These are phyloP conservation scores for Trinorchestia longiramus DNA, from an alignment of 1,140 invertebrate genomes.

Conservation along the genomic window DNA sequence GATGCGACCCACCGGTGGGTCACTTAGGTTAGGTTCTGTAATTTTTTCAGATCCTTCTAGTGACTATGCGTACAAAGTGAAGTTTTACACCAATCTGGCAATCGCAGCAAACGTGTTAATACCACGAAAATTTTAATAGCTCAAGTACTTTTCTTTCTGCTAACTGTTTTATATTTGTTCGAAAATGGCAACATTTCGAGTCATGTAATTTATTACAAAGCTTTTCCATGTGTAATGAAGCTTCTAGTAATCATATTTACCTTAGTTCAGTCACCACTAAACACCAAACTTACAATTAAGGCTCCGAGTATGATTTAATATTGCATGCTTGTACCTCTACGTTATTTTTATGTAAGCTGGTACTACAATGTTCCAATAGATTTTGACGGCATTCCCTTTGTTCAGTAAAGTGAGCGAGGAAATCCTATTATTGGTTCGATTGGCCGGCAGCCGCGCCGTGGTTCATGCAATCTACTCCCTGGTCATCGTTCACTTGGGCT, in stretches of 20 bases:
- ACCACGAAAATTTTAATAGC: too few species aligned
- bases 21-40: too few species aligned
- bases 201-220: neutral
- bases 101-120: too few species aligned
- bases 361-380: neutral
- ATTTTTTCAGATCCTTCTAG: too few species aligned
- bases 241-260: neutral
- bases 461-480: neutral
- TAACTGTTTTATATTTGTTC: too few species aligned
- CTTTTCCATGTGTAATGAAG: neutral
- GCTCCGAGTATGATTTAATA: neutral
- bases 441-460: neutral
- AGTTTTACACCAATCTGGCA: too few species aligned
- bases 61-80: too few species aligned
- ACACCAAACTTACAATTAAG: neutral
- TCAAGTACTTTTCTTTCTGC: too few species aligned
- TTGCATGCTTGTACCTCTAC: neutral
- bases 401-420: slow-evolving; percentile 8
- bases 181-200: neutral
- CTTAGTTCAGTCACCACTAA: neutral
- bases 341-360: neutral
- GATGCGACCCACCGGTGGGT: too few species aligned
- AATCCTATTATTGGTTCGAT: slow-evolving; percentile 43
- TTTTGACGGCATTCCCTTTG: neutral
- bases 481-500: neutral